Conservation (phyloP, 2,797 vertebrate species). For the Hirundo rustica region DNA sequence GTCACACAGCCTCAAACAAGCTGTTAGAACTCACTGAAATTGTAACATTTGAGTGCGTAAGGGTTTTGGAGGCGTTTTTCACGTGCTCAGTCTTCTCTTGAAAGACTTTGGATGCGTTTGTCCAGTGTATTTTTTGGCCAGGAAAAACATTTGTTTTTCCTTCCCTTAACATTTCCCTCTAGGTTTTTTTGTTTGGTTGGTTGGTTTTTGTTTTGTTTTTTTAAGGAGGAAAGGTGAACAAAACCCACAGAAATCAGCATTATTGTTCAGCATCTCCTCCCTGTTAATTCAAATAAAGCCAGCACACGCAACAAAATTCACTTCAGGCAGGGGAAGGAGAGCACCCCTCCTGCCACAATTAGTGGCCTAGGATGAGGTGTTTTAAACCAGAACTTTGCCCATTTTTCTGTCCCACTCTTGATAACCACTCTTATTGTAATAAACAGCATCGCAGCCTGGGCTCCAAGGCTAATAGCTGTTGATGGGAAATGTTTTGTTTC, state of each 20-base stretch:
- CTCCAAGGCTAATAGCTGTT: not conserved
- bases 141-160: not conserved
- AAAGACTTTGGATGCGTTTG: not conserved
- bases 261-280: not conserved
- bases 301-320: not conserved
- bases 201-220: too few species aligned
- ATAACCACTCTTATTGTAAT: not conserved
- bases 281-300: not conserved
- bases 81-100: not conserved
- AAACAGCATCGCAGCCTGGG: not conserved
- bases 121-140: not conserved
- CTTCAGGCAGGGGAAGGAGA: not conserved
- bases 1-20: not conserved
- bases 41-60: not conserved
- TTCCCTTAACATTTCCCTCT: not conserved
- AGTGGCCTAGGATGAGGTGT: not conserved
- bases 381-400: not conserved
- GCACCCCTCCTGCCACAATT: not conserved
- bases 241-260: not conserved
- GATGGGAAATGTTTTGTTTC: conserved; percentile 59
- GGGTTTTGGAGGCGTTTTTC: not conserved
- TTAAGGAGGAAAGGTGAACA: not conserved
- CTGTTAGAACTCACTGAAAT: not conserved
- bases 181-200: too few species aligned
- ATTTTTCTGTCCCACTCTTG: not conserved